Base-by-base conservation (phyloP, 2,113 vertebrate species). In the Mesitornis unicolor region DNA sequence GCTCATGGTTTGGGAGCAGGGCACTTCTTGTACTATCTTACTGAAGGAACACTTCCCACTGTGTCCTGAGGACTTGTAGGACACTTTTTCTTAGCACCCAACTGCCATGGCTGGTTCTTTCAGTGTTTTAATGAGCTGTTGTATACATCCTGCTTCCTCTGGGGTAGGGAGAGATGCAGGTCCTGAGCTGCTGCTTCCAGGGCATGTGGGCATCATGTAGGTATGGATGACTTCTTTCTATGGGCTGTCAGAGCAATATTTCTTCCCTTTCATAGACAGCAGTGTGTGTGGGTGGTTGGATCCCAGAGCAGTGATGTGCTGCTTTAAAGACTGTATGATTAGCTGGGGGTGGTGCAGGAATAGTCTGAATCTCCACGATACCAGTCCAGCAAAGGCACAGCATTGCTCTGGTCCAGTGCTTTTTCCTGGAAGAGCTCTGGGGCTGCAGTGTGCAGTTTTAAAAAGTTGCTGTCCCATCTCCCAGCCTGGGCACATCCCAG, bases 141-240 rank as follows among this genome's bases (percentile, higher is more conserved):
- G 8, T 47, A 11, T 13, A 9, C 5, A 18, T 65, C 14, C 70
- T 73, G 20, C 8, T 26, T 57, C 50, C 22, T 59, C 31, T 11
- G 11, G 36, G 3, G 2, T 24, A 47, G 45, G 38, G 56, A 42
- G 43, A 60, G 42, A 17, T 57, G 29, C 70, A 48, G 14, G 29
- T 67, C 35, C 45, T 22, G 12, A 16, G 18, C 51, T 71, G n/a
- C 50, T 80, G 54, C 75, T 87, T 67, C 57, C 50, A 59, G 80
- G 24, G 29, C 12, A 5, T 1, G 28, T 45, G 42, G 51, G 42
- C n/a, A 57, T 68, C 36, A 3, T 0, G 0, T 47, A 48, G 22
- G 42, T 53, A 57, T 47, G 47, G 21, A 14, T 77, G 26, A 48
- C 51, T 78, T 50, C 33, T 48, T 85, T 35, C 51, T 76, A 59